These are phyloP conservation scores for Centroberyx gerrardi DNA, from an alignment of 2,797 vertebrate genomes.

Conservation along the genomic window DNA sequence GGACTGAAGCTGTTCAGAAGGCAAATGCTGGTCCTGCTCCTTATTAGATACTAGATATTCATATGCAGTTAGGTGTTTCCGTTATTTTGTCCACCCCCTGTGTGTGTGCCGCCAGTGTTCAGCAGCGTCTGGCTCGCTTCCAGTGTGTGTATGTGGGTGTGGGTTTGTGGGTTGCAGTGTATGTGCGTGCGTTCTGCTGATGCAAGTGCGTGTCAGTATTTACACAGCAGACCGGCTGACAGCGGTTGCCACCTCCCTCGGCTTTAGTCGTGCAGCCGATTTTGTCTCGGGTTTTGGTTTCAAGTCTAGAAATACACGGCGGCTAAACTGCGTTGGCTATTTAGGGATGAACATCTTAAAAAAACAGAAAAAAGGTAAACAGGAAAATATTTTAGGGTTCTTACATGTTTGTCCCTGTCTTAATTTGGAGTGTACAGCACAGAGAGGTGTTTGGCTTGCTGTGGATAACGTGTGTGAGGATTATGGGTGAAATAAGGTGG, in stretches of 20 bases:
- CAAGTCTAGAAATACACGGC: constrained; percentile 33
- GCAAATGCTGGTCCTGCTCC: neutral
- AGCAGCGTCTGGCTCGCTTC: constrained; percentile 42
- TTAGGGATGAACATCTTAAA: constrained; percentile 17
- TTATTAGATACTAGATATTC: neutral
- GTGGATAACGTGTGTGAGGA: neutral
- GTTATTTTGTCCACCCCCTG: constrained; percentile 26
- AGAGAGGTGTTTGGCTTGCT: constrained; percentile 8
- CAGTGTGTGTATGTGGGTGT: constrained; percentile 37
- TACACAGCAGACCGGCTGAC: constrained; percentile 39
- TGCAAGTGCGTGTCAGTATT: constrained; percentile 57
- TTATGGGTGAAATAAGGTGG: neutral
- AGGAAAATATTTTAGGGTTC: constrained; percentile 15
- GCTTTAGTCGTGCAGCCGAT: constrained; percentile 28
- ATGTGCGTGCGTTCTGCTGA: constrained; percentile 48
- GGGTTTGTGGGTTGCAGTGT: constrained; percentile 26
- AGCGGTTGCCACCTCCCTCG: constrained; percentile 33
- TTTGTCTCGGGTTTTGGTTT: constrained; percentile 48
- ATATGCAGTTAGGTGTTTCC: neutral
- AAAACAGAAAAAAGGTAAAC: constrained; percentile 11
- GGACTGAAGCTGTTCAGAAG: neutral
- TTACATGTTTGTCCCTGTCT: constrained; percentile 8
- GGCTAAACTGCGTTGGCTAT: constrained; percentile 21
- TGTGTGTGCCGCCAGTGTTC: constrained; percentile 17
- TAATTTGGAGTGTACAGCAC: neutral